These are phyloP conservation scores for Volucella inflata DNA, from an alignment of 2,888 invertebrate genomes.

Conservation along the genomic window DNA sequence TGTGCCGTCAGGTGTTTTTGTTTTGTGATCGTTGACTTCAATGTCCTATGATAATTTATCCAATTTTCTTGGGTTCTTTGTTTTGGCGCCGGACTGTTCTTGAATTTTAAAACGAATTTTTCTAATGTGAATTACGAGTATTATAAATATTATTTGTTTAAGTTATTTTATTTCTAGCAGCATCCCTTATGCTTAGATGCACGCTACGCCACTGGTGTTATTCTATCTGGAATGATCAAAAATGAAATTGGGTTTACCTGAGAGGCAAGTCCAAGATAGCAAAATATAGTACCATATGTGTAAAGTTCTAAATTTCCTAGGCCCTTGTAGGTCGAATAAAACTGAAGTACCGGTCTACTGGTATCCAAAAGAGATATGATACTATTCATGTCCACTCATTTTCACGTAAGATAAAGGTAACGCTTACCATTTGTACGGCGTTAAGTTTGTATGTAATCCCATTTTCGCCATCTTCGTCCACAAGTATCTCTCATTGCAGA, in stretches of 20 bases:
- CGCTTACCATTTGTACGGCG: slow-evolving; percentile 50
- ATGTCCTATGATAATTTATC: too few relatives aligned
- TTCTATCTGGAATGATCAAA: slow-evolving; percentile 19
- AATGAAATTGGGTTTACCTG: slow-evolving; percentile 15
- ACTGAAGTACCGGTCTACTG: slow-evolving; percentile 58
- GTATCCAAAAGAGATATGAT: slow-evolving; percentile 48
- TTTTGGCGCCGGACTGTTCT: too few relatives aligned
- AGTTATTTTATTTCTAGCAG: too few relatives aligned
- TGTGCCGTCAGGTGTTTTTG: too few relatives aligned
- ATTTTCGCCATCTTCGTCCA: not conserved
- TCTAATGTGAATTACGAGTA: too few relatives aligned
- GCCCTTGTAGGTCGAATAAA: slow-evolving; percentile 23
- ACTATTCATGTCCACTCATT: slow-evolving; percentile 21
- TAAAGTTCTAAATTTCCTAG: not conserved
- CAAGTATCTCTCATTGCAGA: too few relatives aligned
- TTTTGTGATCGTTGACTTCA: too few relatives aligned
- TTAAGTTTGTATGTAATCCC: not conserved
- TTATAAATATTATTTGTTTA: too few relatives aligned
- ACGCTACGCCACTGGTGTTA: too few relatives aligned
- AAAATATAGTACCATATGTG: slow-evolving; percentile 16
- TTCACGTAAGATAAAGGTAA: slow-evolving; percentile 13
- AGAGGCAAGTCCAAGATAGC: not conserved
- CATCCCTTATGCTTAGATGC: too few relatives aligned
- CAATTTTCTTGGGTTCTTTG: too few relatives aligned
- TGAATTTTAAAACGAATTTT: too few relatives aligned